Conservation (phyloP, 2,797 vertebrate species). For the Odontamblyopus lacepedii region DNA sequence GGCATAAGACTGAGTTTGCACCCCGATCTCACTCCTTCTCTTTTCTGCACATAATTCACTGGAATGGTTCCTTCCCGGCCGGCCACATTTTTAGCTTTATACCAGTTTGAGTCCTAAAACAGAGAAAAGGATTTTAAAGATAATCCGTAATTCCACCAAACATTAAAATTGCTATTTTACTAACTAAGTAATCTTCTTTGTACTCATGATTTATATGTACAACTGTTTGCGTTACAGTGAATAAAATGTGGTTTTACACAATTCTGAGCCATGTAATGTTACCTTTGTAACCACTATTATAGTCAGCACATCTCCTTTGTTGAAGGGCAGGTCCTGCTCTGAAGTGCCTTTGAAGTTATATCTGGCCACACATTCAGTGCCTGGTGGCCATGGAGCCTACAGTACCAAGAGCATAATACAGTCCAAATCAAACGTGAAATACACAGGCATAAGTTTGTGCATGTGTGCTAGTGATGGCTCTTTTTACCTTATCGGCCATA, state of each 20-base stretch:
- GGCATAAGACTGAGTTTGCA: conserved; percentile 98
- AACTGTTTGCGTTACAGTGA: background rate
- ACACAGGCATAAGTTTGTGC: background rate
- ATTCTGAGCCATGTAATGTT: conserved; percentile 13
- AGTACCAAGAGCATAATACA: background rate
- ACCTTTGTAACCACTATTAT: conserved; percentile 96
- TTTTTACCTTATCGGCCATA: conserved; percentile 75
- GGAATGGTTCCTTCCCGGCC: conserved; percentile 94
- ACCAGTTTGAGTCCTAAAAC: conserved; percentile 95
- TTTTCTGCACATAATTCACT: conserved; percentile 95
- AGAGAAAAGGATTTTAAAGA: background rate
- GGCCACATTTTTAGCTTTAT: conserved; percentile 92
- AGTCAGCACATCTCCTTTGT: conserved; percentile 93
- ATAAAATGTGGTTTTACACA: background rate
- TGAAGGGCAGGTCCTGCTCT: conserved; percentile 93
- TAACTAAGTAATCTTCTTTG: background rate
- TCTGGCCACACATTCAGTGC: conserved; percentile 96
- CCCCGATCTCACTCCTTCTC: conserved; percentile 91
- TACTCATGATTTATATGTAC: background rate
- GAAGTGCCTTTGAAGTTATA: conserved; percentile 94
- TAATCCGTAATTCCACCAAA: background rate
- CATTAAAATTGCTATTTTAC: background rate
- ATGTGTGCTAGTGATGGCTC: background rate
- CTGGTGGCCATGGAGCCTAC: conserved; percentile 86
- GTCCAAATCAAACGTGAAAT: background rate